Evolutionary conservation across 2,888 invertebrate genomes (phyloP).

Genomic region (Branchipolynoe longqiensis): DNA sequence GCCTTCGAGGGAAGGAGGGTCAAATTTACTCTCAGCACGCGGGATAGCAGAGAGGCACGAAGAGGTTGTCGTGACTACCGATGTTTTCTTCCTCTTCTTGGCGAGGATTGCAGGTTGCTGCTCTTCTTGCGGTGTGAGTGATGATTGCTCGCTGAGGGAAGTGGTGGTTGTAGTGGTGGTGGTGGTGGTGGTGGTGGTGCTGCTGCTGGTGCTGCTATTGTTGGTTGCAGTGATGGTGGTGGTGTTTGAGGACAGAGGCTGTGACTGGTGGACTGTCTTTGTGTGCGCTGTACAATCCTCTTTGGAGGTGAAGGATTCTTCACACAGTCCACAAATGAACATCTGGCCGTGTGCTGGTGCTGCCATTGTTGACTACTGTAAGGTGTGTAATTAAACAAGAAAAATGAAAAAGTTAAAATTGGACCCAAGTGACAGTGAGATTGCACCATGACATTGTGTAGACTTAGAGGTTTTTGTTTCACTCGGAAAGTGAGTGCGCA

Average conservation of each 20-base stretch:
- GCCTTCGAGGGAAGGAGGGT: background rate
- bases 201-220: background rate
- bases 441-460: too few species aligned
- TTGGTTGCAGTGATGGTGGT: background rate
- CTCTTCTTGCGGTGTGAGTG: background rate
- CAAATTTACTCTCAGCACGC: background rate
- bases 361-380: too few species aligned
- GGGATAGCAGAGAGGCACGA: background rate
- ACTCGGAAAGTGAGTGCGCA: too few species aligned
- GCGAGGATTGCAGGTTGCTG: background rate
- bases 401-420: too few species aligned
- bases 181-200: background rate
- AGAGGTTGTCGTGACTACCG: background rate
- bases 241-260: background rate
- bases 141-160: background rate
- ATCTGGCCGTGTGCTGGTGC: too few species aligned
- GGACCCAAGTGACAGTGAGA: too few species aligned
- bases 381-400: too few species aligned
- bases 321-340: constrained; percentile 10
- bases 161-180: background rate
- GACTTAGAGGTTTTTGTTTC: too few species aligned
- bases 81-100: background rate
- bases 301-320: background rate
- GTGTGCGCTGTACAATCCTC: background rate
- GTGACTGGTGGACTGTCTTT: background rate